These are phyloP conservation scores for Chymomyza procnemis DNA, from an alignment of 2,888 invertebrate genomes.

Conservation along the genomic window DNA sequence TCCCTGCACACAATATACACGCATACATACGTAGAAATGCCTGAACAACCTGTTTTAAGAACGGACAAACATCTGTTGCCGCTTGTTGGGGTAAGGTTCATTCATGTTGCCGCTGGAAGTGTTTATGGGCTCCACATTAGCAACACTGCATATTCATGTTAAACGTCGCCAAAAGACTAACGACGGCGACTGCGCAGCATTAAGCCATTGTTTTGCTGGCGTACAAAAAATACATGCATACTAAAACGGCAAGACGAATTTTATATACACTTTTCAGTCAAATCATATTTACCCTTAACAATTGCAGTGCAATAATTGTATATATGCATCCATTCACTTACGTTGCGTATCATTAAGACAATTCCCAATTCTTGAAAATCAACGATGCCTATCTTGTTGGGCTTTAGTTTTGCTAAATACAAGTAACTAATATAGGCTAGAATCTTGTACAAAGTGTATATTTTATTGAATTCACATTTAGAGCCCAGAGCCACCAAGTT, in stretches of 20 bases:
- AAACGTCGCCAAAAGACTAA: conserved; percentile 68
- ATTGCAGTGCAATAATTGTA: too few species aligned
- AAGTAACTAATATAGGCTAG: not conserved
- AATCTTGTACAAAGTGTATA: conserved; percentile 19
- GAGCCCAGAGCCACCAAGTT: conserved; percentile 31
- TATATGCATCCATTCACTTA: too few species aligned
- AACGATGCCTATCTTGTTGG: too few species aligned
- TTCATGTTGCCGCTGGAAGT: conserved; percentile 73
- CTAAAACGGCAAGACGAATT: not conserved
- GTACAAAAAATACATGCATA: conserved; percentile 2
- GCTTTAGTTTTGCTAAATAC: too few species aligned
- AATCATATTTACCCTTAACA: too few species aligned
- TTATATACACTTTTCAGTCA: not conserved
- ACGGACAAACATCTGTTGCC: conserved; percentile 51
- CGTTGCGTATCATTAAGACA: too few species aligned
- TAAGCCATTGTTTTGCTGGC: conserved; percentile 58
- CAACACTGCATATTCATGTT: conserved; percentile 77
- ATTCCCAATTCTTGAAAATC: too few species aligned
- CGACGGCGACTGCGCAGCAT: conserved; percentile 36
- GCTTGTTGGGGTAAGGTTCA: conserved; percentile 39
- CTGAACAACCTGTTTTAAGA: conserved; percentile 22
- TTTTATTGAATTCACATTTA: conserved; percentile 76
- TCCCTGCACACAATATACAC: conserved; percentile 46
- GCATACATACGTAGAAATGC: conserved; percentile 38
- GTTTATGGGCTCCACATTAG: conserved; percentile 76